phyloP scores from a whole-genome alignment of 2,888 invertebrate species.

The Hirtodrosophila alboralis region DNA sequence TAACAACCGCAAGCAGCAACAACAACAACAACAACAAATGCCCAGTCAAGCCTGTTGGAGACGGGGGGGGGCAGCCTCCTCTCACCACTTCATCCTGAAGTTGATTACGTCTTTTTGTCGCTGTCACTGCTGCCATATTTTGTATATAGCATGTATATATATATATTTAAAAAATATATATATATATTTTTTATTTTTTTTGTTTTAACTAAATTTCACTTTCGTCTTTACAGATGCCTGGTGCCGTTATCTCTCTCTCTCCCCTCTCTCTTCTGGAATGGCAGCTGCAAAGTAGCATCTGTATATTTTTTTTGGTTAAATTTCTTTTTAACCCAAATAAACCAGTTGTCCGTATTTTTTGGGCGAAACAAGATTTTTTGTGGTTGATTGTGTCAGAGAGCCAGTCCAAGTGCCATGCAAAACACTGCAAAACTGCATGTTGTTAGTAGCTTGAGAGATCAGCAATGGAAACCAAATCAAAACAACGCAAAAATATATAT shows the following conservation, averaged over 20 bases:
- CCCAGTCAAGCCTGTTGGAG: conserved; percentile 73
- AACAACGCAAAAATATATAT: neutral
- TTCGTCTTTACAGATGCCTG: conserved; percentile 62
- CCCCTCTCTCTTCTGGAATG: too few relatives aligned
- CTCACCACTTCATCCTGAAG: conserved; percentile 78
- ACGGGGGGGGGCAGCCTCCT: conserved; percentile 37
- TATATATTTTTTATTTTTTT: conserved; percentile 22
- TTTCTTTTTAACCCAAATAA: conserved; percentile 80
- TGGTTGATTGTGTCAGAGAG: conserved; percentile 55
- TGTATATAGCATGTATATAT: conserved; percentile 12
- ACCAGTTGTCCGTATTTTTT: conserved; percentile 68
- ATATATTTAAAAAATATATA: too few relatives aligned
- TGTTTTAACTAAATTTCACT: conserved; percentile 66
- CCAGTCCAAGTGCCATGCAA: conserved; percentile 60
- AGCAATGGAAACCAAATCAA: conserved; percentile 5
- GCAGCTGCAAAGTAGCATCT: conserved; percentile 46
- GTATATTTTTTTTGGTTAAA: conserved; percentile 39
- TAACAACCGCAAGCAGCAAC: conserved; percentile 41
- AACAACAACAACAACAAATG: conserved; percentile 37
- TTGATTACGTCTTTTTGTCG: conserved; percentile 74
- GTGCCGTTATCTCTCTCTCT: conserved; percentile 72
- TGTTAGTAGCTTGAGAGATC: conserved; percentile 36
- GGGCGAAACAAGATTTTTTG: conserved; percentile 51
- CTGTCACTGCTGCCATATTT: conserved; percentile 50
- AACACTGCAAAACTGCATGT: conserved; percentile 51